Evolutionary conservation across 2,888 invertebrate genomes (phyloP), one percentile per base, ranked within the genome.

Genomic region (Micropterix aruncella): DNA sequence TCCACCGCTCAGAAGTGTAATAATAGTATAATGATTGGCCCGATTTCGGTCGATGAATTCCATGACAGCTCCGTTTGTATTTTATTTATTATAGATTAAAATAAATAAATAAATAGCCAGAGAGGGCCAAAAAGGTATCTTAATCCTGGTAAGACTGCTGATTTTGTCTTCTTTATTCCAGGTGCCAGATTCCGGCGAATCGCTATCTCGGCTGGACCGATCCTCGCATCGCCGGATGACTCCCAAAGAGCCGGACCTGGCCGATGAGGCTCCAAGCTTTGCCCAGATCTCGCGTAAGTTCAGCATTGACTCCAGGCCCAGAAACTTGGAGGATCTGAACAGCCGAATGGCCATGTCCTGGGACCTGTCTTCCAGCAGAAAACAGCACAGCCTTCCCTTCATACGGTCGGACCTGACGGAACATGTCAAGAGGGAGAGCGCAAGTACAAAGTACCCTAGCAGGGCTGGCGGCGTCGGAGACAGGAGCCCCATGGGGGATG

Each of bases 271-370:
- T 9, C 45, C 46, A 1, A 46, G 45, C 44, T 43, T 48, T 16
- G 46, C 47, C 3, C 36, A 41, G n/a, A 18, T 50, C 40, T 47
- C 48, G 37, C 44, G 48, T 16, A 50, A 50, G 39, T 18, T 47
- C 19, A 50, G 48, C 40, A 39, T 47, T 15, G 49, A 48, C 18
- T 27, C 43, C 1, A 36, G 19, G 37, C n/a, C 16, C 38, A 38
- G 7, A 7, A 38, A n/a, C 7, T 12, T 27, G 27, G 27, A 27
- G 7, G 27, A 27, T 12, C 12, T 27, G 5, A 27, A 27, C 12
- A 27, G 27, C 27, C 5, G 27, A 27, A 27, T 27, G 27, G 27
- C 27, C 27, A 12, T 27, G 5, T 27, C 27, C 7, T 27, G 27
- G 27, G 41, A 41, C 14, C 3, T 19, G 3, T 7, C 12, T 3